These are phyloP conservation scores for Bruchidius siliquastri DNA, from an alignment of 2,888 invertebrate species.

Conservation along the genomic window DNA sequence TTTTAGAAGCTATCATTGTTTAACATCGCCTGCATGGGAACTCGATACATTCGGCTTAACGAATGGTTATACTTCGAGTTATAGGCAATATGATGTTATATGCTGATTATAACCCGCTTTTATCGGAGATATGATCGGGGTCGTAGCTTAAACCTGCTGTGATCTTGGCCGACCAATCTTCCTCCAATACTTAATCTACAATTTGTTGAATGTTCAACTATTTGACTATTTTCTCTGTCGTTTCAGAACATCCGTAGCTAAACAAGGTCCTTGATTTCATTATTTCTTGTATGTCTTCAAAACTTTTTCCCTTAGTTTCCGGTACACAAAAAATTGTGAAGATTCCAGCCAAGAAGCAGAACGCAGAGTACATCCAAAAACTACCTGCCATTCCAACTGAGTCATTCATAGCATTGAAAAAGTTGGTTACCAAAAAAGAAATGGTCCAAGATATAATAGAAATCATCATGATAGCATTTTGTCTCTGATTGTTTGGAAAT, in stretches of 20 bases:
- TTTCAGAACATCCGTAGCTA: neutral
- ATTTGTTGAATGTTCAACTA: too few species aligned
- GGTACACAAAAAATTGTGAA: constrained; percentile 66
- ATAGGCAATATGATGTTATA: too few species aligned
- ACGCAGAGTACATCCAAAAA: constrained; percentile 67
- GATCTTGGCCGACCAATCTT: too few species aligned
- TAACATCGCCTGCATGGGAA: too few species aligned
- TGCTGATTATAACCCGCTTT: too few species aligned
- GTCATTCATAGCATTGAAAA: constrained; percentile 54
- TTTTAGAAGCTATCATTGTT: too few species aligned
- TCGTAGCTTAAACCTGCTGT: too few species aligned
- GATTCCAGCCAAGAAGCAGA: constrained; percentile 53
- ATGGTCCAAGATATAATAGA: constrained; percentile 70
- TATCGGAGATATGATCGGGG: too few species aligned
- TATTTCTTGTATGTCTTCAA: constrained; percentile 76
- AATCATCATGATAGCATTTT: constrained; percentile 66
- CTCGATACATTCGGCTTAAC: too few species aligned
- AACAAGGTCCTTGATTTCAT: neutral
- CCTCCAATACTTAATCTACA: too few species aligned
- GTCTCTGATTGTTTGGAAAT: constrained; percentile 72
- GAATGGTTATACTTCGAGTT: too few species aligned
- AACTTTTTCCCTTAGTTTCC: constrained; percentile 84
- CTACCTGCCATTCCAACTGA: constrained; percentile 58
- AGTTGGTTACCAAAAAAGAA: constrained; percentile 69
- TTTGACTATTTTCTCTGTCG: neutral